Conservation (phyloP, 2,797 vertebrate genomes). For the Chaetophractus vellerosus region DNA sequence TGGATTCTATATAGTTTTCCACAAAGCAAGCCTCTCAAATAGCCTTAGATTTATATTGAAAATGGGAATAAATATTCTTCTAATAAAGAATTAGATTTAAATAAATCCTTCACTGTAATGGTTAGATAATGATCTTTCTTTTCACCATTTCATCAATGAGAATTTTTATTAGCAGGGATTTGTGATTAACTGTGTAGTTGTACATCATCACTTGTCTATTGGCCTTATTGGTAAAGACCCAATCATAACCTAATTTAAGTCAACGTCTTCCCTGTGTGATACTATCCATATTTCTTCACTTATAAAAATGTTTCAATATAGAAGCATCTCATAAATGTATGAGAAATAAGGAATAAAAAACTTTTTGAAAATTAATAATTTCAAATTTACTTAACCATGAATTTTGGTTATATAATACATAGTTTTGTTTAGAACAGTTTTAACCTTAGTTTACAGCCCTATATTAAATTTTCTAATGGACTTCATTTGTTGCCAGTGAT, state of each 20-base stretch:
- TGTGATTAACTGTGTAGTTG: not conserved
- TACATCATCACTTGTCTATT: not conserved
- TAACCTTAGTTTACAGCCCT: not conserved
- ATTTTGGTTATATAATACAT: not conserved
- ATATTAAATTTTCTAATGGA: not conserved
- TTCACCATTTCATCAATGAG: not conserved
- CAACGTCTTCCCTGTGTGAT: not conserved
- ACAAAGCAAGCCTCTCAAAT: not conserved
- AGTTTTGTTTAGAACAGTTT: not conserved
- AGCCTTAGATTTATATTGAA: not conserved
- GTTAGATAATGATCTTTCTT: not conserved
- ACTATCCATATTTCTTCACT: not conserved
- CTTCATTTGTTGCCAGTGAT: not conserved
- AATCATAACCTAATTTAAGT: not conserved
- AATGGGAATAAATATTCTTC: not conserved
- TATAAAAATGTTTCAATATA: not conserved
- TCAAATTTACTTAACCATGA: not conserved
- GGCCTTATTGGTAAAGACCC: not conserved
- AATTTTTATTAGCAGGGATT: not conserved
- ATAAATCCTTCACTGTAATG: not conserved
- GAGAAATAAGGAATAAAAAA: not conserved
- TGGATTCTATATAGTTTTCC: not conserved
- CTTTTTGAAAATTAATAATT: not conserved
- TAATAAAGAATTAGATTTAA: constrained; percentile 14
- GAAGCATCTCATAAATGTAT: not conserved